phyloP scores from a whole-genome alignment of 2,797 vertebrate genomes.

The Diplodus sargus region DNA sequence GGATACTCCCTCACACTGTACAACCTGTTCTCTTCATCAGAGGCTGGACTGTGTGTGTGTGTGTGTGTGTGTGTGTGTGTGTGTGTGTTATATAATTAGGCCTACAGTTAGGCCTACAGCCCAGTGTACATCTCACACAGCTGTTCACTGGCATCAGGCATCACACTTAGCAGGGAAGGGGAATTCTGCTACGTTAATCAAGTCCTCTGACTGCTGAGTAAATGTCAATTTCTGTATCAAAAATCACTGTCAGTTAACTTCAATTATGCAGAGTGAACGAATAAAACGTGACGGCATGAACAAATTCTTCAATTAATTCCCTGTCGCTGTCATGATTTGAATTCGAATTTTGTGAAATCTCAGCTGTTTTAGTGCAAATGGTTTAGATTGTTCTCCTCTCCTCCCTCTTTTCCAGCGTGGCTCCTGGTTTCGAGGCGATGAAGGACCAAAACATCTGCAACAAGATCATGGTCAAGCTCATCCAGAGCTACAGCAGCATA shows the following conservation, averaged over 20 bases:
- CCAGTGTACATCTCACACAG: conserved; percentile 46
- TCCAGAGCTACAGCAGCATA: conserved; percentile 89
- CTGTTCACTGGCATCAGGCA: conserved; percentile 44
- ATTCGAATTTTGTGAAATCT: background rate
- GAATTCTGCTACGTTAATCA: conserved; percentile 13
- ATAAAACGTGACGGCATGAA: background rate
- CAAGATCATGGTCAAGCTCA: conserved; percentile 91
- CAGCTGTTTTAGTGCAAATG: background rate
- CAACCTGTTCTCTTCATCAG: conserved; percentile 59
- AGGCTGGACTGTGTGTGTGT: background rate
- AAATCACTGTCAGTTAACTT: background rate
- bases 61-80: background rate
- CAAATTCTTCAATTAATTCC: background rate
- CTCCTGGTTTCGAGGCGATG: conserved; percentile 90
- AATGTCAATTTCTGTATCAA: background rate
- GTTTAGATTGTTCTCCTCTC: background rate
- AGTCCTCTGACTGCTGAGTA: background rate
- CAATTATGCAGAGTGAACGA: background rate
- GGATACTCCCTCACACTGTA: conserved; percentile 51
- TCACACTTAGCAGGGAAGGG: background rate
- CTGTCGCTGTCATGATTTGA: no score
- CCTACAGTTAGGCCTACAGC: conserved; percentile 28
- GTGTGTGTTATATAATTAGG: conserved; percentile 59
- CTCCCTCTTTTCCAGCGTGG: conserved; percentile 82
- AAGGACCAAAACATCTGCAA: conserved; percentile 93